Conservation (phyloP, 2,888 invertebrate species). For the Copidosoma aretas region DNA sequence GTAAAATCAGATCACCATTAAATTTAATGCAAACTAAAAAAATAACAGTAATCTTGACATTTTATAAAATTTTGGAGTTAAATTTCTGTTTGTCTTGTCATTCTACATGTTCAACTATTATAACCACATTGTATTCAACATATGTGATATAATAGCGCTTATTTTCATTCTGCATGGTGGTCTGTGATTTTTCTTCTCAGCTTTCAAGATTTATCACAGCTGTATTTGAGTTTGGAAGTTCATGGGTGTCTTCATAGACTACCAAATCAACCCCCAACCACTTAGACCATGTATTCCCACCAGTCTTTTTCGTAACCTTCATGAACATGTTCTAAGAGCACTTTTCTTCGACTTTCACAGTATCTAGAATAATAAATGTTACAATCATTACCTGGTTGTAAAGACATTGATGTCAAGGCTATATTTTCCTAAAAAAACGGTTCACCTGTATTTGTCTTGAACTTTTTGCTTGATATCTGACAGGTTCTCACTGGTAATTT, state of each 20-base stretch:
- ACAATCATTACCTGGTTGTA: no score
- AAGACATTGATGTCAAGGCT: no score
- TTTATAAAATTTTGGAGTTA: background rate
- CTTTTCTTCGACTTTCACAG: conserved; percentile 96
- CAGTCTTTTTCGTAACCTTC: conserved; percentile 99
- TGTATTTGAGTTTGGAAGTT: conserved; percentile 55
- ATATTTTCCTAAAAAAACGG: background rate
- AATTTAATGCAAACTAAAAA: background rate
- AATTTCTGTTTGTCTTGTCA: background rate
- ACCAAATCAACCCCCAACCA: conserved; percentile 28
- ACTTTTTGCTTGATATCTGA: conserved; percentile 98
- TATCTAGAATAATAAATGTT: conserved; percentile 72
- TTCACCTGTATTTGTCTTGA: conserved; percentile 94
- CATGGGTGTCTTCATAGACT: conserved; percentile 25
- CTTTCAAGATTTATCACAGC: conserved; percentile 60
- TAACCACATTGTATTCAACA: conserved; percentile 45
- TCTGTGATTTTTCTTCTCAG: conserved; percentile 49
- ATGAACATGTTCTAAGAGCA: conserved; percentile 94
- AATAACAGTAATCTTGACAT: background rate
- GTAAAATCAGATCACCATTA: background rate
- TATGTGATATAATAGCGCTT: conserved; percentile 49
- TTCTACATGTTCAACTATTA: background rate
- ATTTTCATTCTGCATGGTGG: conserved; percentile 39
- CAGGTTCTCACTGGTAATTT: conserved; percentile 96
- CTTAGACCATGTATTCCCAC: conserved; percentile 94